Conservation (phyloP, 23 tunicate genomes). For the Ciona savignyi region DNA sequence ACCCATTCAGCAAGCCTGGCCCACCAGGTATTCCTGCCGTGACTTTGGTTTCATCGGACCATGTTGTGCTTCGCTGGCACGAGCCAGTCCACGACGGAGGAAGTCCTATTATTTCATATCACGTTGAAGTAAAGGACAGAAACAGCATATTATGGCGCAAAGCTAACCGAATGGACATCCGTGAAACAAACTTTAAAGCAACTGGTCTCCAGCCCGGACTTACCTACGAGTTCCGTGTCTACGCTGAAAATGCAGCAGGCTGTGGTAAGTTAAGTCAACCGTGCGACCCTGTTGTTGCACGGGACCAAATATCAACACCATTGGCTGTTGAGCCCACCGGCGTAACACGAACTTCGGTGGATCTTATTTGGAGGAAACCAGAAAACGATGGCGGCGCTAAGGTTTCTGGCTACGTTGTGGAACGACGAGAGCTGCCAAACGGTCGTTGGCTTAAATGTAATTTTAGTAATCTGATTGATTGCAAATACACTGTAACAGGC, state of each 20-base stretch:
- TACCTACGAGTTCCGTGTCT: slow-evolving; percentile 82
- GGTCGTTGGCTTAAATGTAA: slow-evolving; percentile 89
- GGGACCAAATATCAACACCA: slow-evolving; percentile 72
- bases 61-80: slow-evolving; percentile 71
- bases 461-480: slow-evolving; percentile 74
- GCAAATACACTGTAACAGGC: slow-evolving; percentile 61
- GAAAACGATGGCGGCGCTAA: slow-evolving; percentile 93
- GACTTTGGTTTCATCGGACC: slow-evolving; percentile 37
- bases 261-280: slow-evolving; percentile 50
- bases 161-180: slow-evolving; percentile 63
- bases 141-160: slow-evolving; percentile 84
- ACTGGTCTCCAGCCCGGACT: slow-evolving; percentile 75
- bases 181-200: slow-evolving; percentile 57
- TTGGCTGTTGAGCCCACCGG: slow-evolving; percentile 45
- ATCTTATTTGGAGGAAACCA: slow-evolving; percentile 67
- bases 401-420: slow-evolving; percentile 89
- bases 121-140: slow-evolving; percentile 90
- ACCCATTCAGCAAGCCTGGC: slow-evolving; percentile 86
- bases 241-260: slow-evolving; percentile 94
- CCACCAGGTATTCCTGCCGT: slow-evolving; percentile 66
- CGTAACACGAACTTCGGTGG: slow-evolving; percentile 70
- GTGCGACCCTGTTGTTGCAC: slow-evolving; percentile 69
- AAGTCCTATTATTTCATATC: slow-evolving; percentile 59
- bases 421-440: slow-evolving; percentile 35
- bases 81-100: slow-evolving; percentile 81